Percentiles rank a stretch among this genome's conserved stretches.
Conservation (phyloP, 2,797 vertebrate species). For the Orestias chungarensis region DNA sequence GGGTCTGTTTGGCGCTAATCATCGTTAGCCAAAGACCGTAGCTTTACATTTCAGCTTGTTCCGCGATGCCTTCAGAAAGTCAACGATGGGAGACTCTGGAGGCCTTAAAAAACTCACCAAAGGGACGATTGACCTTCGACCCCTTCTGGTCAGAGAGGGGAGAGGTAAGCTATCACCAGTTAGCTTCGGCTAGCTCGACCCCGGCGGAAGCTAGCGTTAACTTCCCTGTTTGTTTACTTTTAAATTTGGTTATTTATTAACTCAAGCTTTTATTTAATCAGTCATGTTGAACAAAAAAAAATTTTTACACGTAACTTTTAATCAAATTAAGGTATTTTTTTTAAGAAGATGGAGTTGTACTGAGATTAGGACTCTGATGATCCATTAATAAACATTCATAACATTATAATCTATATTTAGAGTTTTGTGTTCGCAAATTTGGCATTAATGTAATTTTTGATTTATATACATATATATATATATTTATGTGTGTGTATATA, state of each 20-base stretch:
- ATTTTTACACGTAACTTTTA: too few species aligned
- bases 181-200: neutral
- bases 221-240: neutral
- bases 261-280: neutral
- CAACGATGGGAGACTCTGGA: slow-evolving; percentile 75
- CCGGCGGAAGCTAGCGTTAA: neutral
- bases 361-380: too few species aligned
- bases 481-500: too few species aligned
- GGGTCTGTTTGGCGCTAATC: neutral
- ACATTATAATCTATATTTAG: too few species aligned
- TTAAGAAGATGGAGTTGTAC: neutral
- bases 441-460: too few species aligned
- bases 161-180: slow-evolving; percentile 68
- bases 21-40: neutral
- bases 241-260: neutral
- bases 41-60: neutral
- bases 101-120: slow-evolving; percentile 77
- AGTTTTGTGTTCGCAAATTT: too few species aligned
- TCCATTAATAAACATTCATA: too few species aligned
- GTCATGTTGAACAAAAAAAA: neutral
- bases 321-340: neutral
- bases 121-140: slow-evolving; percentile 73
- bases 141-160: slow-evolving; percentile 72
- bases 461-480: too few species aligned
- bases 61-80: slow-evolving; percentile 69